phyloP scores from a whole-genome alignment of 2,888 invertebrate species.

The Tinea pellionella region DNA sequence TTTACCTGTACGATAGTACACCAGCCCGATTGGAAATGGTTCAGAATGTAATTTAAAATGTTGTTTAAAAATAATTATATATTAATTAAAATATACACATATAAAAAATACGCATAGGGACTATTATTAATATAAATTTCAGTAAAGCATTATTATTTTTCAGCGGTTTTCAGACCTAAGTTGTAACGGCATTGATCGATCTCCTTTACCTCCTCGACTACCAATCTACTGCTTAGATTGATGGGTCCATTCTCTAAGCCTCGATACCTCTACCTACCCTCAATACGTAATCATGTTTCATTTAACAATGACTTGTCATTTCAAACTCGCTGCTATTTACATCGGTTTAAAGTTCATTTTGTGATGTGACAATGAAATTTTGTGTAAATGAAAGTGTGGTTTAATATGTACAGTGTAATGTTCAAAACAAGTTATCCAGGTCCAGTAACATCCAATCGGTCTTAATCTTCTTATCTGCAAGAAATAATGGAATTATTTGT shows the following conservation, averaged over 20 bases:
- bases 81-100: too few species aligned
- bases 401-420: not conserved
- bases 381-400: not conserved
- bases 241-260: slow-evolving; percentile 46
- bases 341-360: not conserved
- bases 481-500: slow-evolving; percentile 54
- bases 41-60: too few species aligned
- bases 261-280: slow-evolving; percentile 9
- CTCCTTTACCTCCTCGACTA: slow-evolving; percentile 24
- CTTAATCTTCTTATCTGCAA: slow-evolving; percentile 57
- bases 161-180: not conserved
- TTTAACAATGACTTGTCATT: not conserved
- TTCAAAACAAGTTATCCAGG: slow-evolving; percentile 20
- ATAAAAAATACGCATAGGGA: too few species aligned
- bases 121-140: too few species aligned
- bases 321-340: not conserved
- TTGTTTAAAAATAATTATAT: too few species aligned
- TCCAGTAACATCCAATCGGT: slow-evolving; percentile 63
- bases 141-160: not conserved
- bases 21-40: too few species aligned
- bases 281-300: not conserved
- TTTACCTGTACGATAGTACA: too few species aligned
- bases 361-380: not conserved
- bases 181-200: slow-evolving; percentile 36
- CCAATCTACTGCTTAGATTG: slow-evolving; percentile 29